A percentile compares a stretch with the other conserved stretches of the same genome.
Evolutionary conservation across 1,140 invertebrate species (phyloP).

Genomic region (Pantala flavescens): DNA sequence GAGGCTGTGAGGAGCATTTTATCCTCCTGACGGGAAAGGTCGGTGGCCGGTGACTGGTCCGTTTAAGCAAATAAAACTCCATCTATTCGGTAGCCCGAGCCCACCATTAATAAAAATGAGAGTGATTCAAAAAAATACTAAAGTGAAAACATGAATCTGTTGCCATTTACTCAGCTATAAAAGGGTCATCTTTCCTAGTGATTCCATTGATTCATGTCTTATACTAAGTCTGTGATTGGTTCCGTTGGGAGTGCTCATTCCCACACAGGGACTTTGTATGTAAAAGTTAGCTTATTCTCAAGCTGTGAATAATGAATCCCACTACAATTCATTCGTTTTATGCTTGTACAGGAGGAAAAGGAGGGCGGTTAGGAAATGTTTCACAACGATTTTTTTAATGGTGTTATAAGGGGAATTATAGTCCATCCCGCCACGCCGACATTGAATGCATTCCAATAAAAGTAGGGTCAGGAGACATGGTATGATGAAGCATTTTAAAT

Average conservation of each 20-base stretch:
- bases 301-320: neutral
- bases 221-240: constrained; percentile 6
- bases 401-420: neutral
- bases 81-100: neutral
- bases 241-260: neutral
- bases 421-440: neutral
- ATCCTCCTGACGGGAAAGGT: constrained; percentile 35
- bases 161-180: neutral
- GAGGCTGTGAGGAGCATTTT: constrained; percentile 46
- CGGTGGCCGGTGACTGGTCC: neutral
- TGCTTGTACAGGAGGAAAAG: neutral
- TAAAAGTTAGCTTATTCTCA: constrained; percentile 3
- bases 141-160: neutral
- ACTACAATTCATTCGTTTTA: neutral
- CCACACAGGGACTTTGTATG: neutral
- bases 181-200: constrained; percentile 1
- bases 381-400: constrained; percentile 3
- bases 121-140: neutral
- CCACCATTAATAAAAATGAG: neutral
- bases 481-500: neutral
- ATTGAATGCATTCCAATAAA: neutral
- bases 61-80: neutral
- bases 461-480: neutral
- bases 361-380: neutral
- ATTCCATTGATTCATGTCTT: neutral